Evolutionary conservation across 1,140 invertebrate genomes (phyloP).

Genomic region (Diorhabda carinulata): DNA sequence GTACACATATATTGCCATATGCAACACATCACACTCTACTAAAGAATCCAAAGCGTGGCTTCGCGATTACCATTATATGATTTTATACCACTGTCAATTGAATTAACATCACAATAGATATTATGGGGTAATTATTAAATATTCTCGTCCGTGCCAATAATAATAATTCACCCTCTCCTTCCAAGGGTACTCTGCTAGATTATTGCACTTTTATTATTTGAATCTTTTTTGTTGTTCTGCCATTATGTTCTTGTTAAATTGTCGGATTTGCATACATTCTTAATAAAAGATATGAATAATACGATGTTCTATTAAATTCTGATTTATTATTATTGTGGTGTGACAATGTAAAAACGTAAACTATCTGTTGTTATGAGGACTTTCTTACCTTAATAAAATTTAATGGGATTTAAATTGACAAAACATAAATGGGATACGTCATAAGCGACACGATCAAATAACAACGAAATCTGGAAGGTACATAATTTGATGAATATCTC

Average conservation of each 20-base stretch:
- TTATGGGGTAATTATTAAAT: constrained; percentile 20
- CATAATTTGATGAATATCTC: too few species aligned
- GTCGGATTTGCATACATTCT: constrained; percentile 15
- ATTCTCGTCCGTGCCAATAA: constrained; percentile 18
- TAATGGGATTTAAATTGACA: not conserved
- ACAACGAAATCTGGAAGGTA: too few species aligned
- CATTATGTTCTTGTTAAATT: constrained; percentile 14
- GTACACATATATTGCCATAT: constrained; percentile 5
- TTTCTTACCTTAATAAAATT: not conserved
- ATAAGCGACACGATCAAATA: too few species aligned
- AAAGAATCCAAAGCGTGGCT: constrained; percentile 11
- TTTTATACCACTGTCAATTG: constrained; percentile 11
- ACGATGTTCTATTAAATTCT: constrained; percentile 7
- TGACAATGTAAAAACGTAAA: not conserved
- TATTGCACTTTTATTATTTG: constrained; percentile 14
- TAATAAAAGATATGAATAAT: constrained; percentile 11
- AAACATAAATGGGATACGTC: too few species aligned
- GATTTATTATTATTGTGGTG: constrained; percentile 10
- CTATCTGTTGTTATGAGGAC: not conserved
- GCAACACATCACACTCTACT: constrained; percentile 10
- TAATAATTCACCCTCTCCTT: constrained; percentile 19
- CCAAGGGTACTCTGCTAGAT: constrained; percentile 12
- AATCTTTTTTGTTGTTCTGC: constrained; percentile 11
- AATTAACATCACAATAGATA: constrained; percentile 16
- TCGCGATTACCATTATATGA: constrained; percentile 12